Base-by-base conservation (phyloP, 2,888 invertebrate genomes). In the Tenthredo livida region DNA sequence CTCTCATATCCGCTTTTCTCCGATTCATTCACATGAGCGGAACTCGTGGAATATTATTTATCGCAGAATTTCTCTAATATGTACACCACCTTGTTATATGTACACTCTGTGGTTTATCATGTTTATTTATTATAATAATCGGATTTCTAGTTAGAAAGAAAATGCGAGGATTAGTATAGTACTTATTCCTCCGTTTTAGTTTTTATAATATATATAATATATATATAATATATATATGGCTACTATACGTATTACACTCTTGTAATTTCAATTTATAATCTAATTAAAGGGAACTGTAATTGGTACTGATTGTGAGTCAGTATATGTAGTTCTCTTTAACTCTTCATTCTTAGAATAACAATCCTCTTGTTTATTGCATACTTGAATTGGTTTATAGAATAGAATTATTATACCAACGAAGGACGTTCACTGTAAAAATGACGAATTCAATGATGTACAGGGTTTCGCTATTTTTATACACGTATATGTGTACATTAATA, bases 291-390 rank as follows among this genome's bases (percentile, higher is more conserved):
- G 37, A 29, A 80, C 12, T 50, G 43, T 12, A 80, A 80, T 80
- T 80, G 80, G 80, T 67, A 67, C 83, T 43, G 65, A 75, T 17
- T 50, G 54, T 54, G 77, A 83, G 83, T 83, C 83, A 83, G 83
- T 67, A 33, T 4, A 4, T 33, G 58, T 15, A 77, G 21, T 83
- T 83, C 70, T 83, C 70, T 67, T 65, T 67, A 83, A 70, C 50
- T 12, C 10, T 29, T 67, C 1, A 15, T 83, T 83, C 83, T 83
- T 40, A n/a, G 67, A 83, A 83, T 70, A 67, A 67, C 50, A 9
- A 43, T 61, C 29, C 67, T 21, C 47, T 29, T 67, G 67, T 83
- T 70, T 67, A 70, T 83, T 50, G 67, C n/a, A 54, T 54, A 54
- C 29, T 17, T 67, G n/a, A 67, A 67, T 70, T 67, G n/a, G 67